Evolutionary conservation across 2,888 invertebrate species (phyloP), one percentile per base, ranked within the genome.

Genomic region (Empis livida): DNA sequence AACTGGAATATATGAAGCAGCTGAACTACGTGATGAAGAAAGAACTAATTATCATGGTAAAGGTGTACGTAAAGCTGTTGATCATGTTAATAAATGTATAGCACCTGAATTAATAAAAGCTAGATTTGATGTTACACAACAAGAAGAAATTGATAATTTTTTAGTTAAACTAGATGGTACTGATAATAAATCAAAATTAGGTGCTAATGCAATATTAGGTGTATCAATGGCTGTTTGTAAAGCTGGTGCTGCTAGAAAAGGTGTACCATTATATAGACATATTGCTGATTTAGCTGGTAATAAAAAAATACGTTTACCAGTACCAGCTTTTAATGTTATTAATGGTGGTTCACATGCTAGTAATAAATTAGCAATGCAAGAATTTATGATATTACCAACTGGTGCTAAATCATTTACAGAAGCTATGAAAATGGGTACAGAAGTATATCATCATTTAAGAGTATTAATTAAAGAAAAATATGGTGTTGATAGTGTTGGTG

Each of bases 301-400:
- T 63, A 77, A 73, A 53, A 76, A 92, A 35, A 86, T 99, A 60
- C 81, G 96, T 51, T 75, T 99, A 51, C 99, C 99, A 5, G 91
- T 92, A 3, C 99, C 99, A 40, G 95, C 96, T 41, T 95, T 99
- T 72, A 99, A 99, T 65, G 96, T 96, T 15, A 99, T 99, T 73
- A 99, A 99, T 63, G 99, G 99, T 54, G 99, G 99, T 46, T 91
- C 91, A 42, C 97, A 99, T 64, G 97, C 99, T 57, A 99, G 97
- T 56, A 99, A 99, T 75, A 96, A 95, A 68, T 73, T 93, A 57
- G 91, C 92, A 53, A 92, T 93, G 91, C 93, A 92, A 67, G 95
- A 95, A 69, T 95, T 96, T 73, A 95, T 95, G 95, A 90, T 95
- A 61, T 72, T 96, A 49, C 94, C 94, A 44, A 86, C 89, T 57